Base-by-base conservation (phyloP, 2,888 invertebrate genomes). In the Adelognathus sp. region DNA sequence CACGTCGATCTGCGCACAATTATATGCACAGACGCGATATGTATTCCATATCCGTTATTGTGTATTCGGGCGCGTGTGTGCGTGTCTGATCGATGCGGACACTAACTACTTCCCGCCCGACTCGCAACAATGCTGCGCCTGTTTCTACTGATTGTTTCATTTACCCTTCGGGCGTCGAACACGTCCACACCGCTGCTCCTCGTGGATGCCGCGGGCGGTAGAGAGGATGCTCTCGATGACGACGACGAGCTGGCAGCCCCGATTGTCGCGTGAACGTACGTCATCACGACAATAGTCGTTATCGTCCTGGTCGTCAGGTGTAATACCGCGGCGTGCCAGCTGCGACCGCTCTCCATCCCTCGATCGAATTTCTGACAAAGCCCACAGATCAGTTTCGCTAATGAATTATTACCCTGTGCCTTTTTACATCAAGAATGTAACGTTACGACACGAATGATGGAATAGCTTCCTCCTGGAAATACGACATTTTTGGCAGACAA, bases 1-100 rank as follows among this genome's bases (percentile, higher is more conserved):
- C 86, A 95, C 92, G 88, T 94, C 93, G 87, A 94, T 93, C 94
- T 79, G 52, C 14, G 46, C 16, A 36, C 16, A 39, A 54, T 50
- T n/a, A n/a, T n/a, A 60, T 33, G 1, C 6, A 58, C 1, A 39
- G 0, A n/a, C n/a, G n/a, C n/a, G n/a, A n/a, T n/a, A n/a, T n/a
- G n/a, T n/a, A n/a, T n/a, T n/a, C n/a, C n/a, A n/a, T n/a, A n/a
- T 50, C 50, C 50, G 24, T n/a, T 50, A 9, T n/a, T n/a, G n/a
- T n/a, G n/a, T n/a, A n/a, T n/a, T n/a, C n/a, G n/a, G n/a, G n/a
- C n/a, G n/a, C n/a, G 11, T 50, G 11, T 1, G 11, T 9, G 21
- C 50, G 11, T 21, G n/a, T 24, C 24, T 4, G 5, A 21, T 24
- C 50, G 21, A 50, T 24, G 18, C 14, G 14, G 11, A 41, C 41